Evolutionary conservation across 1,140 invertebrate genomes (phyloP).

Genomic region (Alviniconcha marisindica): DNA sequence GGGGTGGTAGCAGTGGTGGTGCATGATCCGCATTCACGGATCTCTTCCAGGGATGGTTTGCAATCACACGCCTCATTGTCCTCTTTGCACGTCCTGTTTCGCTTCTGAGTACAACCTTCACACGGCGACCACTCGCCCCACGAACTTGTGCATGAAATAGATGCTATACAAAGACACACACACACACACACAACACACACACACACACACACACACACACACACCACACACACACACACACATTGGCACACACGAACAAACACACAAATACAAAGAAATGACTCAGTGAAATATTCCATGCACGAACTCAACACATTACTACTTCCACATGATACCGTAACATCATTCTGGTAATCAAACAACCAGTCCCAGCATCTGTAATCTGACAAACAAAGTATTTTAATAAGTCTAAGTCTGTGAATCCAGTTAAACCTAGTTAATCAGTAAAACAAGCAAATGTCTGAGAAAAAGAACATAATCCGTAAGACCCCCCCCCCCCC

Average conservation of each 20-base stretch:
- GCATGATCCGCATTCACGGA: slow-evolving; percentile 1
- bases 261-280: too few relatives aligned
- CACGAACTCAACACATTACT: neutral
- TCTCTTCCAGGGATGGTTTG: neutral
- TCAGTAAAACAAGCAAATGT: too few relatives aligned
- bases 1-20: neutral
- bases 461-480: too few relatives aligned
- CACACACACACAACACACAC: too few relatives aligned
- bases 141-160: neutral
- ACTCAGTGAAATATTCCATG: too few relatives aligned
- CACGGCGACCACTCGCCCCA: slow-evolving; percentile 20
- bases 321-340: neutral
- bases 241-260: neutral
- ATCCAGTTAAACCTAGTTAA: too few relatives aligned
- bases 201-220: neutral
- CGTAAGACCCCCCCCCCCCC: too few relatives aligned
- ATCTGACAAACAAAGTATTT: too few relatives aligned
- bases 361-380: neutral
- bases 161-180: neutral
- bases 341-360: neutral
- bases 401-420: too few relatives aligned
- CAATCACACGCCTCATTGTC: neutral
- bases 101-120: slow-evolving; percentile 6
- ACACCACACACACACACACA: neutral
- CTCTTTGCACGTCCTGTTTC: neutral